A percentile compares a stretch with the other conserved stretches of the same genome.
These are phyloP conservation scores for Reticulitermes lucifugus DNA, from an alignment of 2,888 invertebrate genomes.

Conservation along the genomic window DNA sequence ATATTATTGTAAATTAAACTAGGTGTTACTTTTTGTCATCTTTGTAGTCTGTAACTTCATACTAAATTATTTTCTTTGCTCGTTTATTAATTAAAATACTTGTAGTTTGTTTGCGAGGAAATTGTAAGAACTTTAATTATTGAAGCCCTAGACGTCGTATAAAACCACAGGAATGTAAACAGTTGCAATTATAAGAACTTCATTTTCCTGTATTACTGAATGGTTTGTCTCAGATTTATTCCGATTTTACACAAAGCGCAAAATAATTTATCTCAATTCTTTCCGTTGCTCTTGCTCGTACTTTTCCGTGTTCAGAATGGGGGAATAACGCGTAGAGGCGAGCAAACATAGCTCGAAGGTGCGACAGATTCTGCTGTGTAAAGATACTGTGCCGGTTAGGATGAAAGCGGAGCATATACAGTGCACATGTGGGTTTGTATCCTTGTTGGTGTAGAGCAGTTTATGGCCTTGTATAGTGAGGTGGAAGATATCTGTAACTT, in stretches of 20 bases:
- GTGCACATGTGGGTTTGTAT: background rate
- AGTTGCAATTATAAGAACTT: no score
- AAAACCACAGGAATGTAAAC: no score
- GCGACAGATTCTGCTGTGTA: background rate
- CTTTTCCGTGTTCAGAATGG: background rate
- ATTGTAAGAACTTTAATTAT: no score
- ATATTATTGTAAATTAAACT: no score
- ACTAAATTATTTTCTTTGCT: no score
- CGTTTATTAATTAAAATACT: no score
- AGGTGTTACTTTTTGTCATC: no score
- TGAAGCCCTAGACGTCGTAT: no score
- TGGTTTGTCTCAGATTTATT: background rate
- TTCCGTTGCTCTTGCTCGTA: background rate
- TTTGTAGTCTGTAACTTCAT: no score
- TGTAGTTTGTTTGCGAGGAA: no score
- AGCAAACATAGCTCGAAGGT: background rate
- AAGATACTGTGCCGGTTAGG: background rate
- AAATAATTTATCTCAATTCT: background rate
- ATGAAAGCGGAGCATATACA: background rate
- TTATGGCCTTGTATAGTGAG: conserved; percentile 2
- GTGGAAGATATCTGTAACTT: background rate
- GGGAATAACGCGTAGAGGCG: background rate
- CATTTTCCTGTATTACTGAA: no score
- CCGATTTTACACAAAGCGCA: background rate
- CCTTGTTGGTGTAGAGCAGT: background rate